phyloP scores from a whole-genome alignment of 2,888 invertebrate genomes.

The Pheosia gnoma region DNA sequence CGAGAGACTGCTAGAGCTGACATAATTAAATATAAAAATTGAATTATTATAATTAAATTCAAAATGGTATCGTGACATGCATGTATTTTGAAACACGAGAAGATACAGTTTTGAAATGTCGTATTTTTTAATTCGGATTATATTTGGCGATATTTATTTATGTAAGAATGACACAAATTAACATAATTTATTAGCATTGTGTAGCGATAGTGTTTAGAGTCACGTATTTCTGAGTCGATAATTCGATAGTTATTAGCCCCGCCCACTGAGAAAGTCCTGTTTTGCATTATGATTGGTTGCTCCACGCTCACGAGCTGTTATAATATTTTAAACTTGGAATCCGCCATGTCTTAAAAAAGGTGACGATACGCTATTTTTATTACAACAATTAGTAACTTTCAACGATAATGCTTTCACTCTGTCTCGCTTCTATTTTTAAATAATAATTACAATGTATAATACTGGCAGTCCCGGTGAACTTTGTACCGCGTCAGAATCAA shows the following conservation, averaged over 20 bases:
- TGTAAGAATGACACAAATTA: not conserved
- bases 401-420: not conserved
- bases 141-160: not conserved
- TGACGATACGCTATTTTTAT: not conserved
- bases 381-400: not conserved
- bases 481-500: too few relatives aligned
- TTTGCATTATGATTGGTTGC: slow-evolving; percentile 1
- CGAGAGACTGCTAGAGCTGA: slow-evolving; percentile 37
- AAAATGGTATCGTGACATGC: too few relatives aligned
- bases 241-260: not conserved
- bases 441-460: too few relatives aligned
- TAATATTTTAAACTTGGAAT: not conserved
- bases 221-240: not conserved
- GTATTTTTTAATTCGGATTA: not conserved
- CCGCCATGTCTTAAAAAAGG: not conserved
- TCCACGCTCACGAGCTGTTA: not conserved
- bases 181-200: not conserved
- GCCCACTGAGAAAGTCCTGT: slow-evolving; percentile 1
- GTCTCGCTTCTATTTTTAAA: not conserved
- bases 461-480: too few relatives aligned
- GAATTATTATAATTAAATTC: too few relatives aligned
- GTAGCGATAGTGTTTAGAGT: not conserved
- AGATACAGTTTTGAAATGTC: not conserved
- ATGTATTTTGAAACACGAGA: too few relatives aligned
- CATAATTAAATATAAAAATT: not conserved